These are phyloP conservation scores for Poecilia latipinna DNA, from an alignment of 2,113 vertebrate species.

Conservation along the genomic window DNA sequence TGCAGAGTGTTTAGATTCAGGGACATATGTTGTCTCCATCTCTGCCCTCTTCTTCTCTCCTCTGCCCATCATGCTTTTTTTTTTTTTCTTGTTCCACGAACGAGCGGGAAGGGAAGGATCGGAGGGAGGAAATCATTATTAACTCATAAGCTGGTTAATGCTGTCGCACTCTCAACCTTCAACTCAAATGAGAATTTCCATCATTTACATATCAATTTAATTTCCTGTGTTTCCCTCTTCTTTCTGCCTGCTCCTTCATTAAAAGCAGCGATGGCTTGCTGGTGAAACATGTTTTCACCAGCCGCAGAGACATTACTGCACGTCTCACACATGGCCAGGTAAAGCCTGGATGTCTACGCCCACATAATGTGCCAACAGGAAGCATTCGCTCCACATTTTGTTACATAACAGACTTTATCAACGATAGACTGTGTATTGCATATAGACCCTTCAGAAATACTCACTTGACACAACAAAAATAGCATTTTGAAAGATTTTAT, in stretches of 20 bases:
- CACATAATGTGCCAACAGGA: background rate
- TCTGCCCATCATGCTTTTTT: conserved; percentile 18
- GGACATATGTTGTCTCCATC: conserved; percentile 70
- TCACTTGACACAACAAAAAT: background rate
- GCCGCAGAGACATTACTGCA: conserved; percentile 14
- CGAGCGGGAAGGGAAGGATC: conserved; percentile 5
- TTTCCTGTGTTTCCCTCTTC: conserved; percentile 68
- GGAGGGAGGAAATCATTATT: conserved; percentile 63
- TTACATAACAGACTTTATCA: background rate
- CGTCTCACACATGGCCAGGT: background rate
- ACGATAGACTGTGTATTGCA: background rate
- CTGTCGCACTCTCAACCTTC: conserved; percentile 76
- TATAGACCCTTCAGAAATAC: background rate
- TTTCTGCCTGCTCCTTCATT: conserved; percentile 62
- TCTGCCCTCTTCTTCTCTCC: conserved; percentile 16
- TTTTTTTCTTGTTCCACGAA: background rate
- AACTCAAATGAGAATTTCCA: conserved; percentile 79
- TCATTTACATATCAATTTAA: conserved; percentile 83
- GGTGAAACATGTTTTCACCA: conserved; percentile 64
- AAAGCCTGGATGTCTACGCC: conserved; percentile 12
- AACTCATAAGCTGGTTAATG: conserved; percentile 81
- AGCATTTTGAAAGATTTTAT: too few species aligned
- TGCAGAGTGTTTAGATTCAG: conserved; percentile 50
- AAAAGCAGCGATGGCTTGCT: conserved; percentile 69
- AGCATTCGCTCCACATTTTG: background rate